Percentiles rank a stretch among this genome's conserved stretches.
phyloP scores from a whole-genome alignment of 2,888 invertebrate genomes.

The Synergus japonicus region DNA sequence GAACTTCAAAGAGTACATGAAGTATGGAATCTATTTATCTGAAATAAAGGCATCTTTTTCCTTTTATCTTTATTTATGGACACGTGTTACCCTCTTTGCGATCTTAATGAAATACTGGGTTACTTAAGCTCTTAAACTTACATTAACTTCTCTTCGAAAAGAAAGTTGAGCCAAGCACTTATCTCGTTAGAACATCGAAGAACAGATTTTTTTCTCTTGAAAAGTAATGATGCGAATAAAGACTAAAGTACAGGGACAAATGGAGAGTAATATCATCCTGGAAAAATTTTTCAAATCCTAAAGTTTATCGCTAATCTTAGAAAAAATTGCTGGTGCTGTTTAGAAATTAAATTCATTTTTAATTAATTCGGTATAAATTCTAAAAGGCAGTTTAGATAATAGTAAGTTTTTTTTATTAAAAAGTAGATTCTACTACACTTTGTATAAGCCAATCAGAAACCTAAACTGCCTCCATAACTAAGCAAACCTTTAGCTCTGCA shows the following conservation, averaged over 20 bases:
- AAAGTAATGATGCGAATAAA: not conserved
- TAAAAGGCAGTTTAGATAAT: too few species aligned
- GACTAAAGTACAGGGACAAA: not conserved
- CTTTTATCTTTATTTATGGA: not conserved
- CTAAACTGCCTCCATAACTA: not conserved
- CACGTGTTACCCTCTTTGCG: not conserved
- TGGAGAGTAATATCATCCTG: too few species aligned
- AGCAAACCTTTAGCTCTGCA: conserved; percentile 9
- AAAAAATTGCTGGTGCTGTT: too few species aligned
- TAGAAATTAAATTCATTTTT: too few species aligned
- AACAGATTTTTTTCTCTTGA: not conserved
- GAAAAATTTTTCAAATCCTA: too few species aligned
- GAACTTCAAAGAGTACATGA: not conserved
- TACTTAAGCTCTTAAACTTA: not conserved
- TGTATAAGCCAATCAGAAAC: too few species aligned
- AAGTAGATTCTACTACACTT: too few species aligned
- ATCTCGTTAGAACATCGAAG: not conserved
- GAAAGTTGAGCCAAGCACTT: not conserved
- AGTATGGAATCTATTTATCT: too few species aligned
- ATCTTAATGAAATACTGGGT: not conserved
- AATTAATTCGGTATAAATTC: too few species aligned
- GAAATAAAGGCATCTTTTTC: not conserved
- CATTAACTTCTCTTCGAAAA: not conserved
- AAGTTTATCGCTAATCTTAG: too few species aligned
- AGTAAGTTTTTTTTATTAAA: too few species aligned